phyloP scores from a whole-genome alignment of 2,888 invertebrate species.

The Fabriciana adippe region DNA sequence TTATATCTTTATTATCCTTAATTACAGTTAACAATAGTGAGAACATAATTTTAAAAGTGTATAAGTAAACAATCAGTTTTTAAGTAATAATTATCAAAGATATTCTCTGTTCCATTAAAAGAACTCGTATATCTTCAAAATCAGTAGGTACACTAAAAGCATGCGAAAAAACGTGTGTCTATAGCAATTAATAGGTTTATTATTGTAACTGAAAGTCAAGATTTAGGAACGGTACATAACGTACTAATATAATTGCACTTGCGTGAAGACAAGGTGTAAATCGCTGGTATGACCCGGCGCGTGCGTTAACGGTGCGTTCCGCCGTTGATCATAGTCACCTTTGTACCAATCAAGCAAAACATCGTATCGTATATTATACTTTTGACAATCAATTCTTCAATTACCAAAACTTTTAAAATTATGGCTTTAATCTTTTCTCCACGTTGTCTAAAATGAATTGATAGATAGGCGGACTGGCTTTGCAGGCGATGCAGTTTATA shows the following conservation, averaged over 20 bases:
- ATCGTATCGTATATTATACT: not conserved
- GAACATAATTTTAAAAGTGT: constrained; percentile 18
- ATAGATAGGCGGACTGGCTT: too few species aligned
- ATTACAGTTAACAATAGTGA: constrained; percentile 23
- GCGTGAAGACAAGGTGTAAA: constrained; percentile 30
- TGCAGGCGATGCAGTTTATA: too few species aligned
- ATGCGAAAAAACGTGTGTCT: not conserved
- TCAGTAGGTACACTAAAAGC: not conserved
- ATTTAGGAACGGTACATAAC: constrained; percentile 25
- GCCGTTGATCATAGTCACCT: constrained; percentile 42
- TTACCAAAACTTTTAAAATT: too few species aligned
- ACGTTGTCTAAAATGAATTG: too few species aligned
- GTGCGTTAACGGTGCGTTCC: constrained; percentile 74
- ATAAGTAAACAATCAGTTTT: constrained; percentile 21
- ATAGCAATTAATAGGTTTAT: constrained; percentile 17
- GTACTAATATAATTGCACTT: constrained; percentile 18
- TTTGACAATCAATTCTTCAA: not conserved
- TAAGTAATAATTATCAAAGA: constrained; percentile 12
- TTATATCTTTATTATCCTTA: constrained; percentile 20
- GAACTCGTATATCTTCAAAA: not conserved
- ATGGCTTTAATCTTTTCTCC: too few species aligned
- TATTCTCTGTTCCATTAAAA: constrained; percentile 1
- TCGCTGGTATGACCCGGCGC: constrained; percentile 65
- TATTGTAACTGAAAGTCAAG: constrained; percentile 20
- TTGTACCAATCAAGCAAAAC: constrained; percentile 34